A percentile compares a stretch with the other conserved stretches of the same genome.
Evolutionary conservation across 2,888 invertebrate genomes (phyloP).

Genomic region (Flexamia atlantica): DNA sequence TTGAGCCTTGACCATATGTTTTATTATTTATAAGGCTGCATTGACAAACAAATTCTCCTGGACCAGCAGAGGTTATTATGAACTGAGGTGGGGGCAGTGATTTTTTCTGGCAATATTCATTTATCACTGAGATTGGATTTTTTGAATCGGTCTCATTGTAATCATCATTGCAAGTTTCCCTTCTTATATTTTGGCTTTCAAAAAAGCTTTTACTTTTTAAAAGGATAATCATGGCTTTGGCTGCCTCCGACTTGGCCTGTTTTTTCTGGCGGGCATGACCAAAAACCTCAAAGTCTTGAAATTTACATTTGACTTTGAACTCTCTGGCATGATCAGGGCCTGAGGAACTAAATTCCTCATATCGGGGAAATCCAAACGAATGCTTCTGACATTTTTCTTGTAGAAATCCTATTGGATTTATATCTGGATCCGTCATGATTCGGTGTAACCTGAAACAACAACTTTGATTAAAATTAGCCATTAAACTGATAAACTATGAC

Average conservation of each 20-base stretch:
- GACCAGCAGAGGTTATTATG: not conserved
- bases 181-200: not conserved
- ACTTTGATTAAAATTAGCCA: not conserved
- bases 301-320: not conserved
- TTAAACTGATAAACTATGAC: too few species aligned
- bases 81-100: not conserved
- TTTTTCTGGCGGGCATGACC: not conserved
- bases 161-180: not conserved
- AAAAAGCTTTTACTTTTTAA: not conserved
- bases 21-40: not conserved
- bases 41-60: not conserved
- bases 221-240: not conserved
- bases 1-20: not conserved
- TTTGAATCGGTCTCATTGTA: not conserved
- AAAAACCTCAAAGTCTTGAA: not conserved
- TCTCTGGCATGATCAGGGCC: not conserved
- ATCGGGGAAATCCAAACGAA: not conserved
- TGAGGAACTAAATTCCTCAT: not conserved
- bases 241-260: conserved; percentile 29
- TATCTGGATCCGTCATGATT: not conserved
- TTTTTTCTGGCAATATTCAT: conserved; percentile 26
- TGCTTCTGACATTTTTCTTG: conserved; percentile 35
- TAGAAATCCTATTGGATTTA: conserved; percentile 3
- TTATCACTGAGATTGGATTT: conserved; percentile 7
- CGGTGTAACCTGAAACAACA: conserved; percentile 8